phyloP scores from a whole-genome alignment of 2,888 invertebrate species.

The Nemotelus nigrinus region DNA sequence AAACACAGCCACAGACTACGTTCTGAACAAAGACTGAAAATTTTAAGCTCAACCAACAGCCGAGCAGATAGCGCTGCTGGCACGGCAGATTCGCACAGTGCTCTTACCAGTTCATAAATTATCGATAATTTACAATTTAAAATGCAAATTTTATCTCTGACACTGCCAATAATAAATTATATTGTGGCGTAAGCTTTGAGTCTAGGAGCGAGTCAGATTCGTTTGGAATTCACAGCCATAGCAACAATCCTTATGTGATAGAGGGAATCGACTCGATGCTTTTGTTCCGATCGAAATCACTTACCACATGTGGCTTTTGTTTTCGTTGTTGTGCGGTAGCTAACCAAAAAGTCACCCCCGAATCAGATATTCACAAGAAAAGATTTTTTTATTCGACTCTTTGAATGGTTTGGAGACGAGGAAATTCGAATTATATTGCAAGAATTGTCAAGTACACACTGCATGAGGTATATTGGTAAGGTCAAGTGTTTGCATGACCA shows the following conservation, averaged over 20 bases:
- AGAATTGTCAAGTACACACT: constrained; percentile 40
- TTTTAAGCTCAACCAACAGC: constrained; percentile 1
- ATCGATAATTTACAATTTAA: constrained; percentile 51
- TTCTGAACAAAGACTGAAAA: constrained; percentile 34
- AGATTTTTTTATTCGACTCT: not conserved
- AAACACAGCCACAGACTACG: constrained; percentile 31
- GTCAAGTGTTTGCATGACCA: constrained; percentile 48
- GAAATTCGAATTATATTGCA: constrained; percentile 29
- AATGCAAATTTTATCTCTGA: constrained; percentile 45
- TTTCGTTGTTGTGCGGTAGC: constrained; percentile 34
- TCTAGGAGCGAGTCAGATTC: not conserved
- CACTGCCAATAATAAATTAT: constrained; percentile 36
- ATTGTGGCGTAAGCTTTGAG: not conserved
- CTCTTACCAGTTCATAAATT: constrained; percentile 46
- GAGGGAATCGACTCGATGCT: not conserved
- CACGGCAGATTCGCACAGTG: not conserved
- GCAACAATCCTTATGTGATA: not conserved
- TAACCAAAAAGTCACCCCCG: constrained; percentile 14
- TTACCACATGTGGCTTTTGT: constrained; percentile 46
- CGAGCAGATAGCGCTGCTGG: constrained; percentile 12
- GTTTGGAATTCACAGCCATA: not conserved
- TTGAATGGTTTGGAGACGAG: constrained; percentile 24
- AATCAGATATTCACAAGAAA: constrained; percentile 29
- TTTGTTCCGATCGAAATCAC: constrained; percentile 27
- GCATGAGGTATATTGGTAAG: constrained; percentile 49